These are phyloP conservation scores for Orestias chungarensis DNA, from an alignment of 2,797 vertebrate species.

Conservation along the genomic window DNA sequence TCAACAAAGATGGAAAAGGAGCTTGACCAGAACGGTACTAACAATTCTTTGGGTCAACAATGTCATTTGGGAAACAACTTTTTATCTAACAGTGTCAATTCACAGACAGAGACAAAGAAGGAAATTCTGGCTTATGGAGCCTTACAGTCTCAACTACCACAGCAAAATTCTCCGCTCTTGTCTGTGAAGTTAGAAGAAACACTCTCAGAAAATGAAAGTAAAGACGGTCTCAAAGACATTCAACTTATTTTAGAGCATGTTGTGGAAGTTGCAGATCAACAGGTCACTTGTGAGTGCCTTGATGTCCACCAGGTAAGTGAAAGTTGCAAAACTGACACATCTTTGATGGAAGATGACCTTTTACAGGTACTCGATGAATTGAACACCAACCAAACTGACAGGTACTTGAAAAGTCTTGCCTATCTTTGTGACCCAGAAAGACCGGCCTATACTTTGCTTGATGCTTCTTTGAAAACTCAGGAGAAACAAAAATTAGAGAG, in stretches of 20 bases:
- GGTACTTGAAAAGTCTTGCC: not conserved
- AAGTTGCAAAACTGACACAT: not conserved
- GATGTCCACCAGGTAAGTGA: slow-evolving; percentile 9
- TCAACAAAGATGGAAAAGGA: slow-evolving; percentile 5
- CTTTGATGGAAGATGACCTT: slow-evolving; percentile 11
- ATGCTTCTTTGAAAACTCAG: slow-evolving; percentile 35
- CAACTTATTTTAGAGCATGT: slow-evolving; percentile 1
- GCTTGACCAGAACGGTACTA: slow-evolving; percentile 2
- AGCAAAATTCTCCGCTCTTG: slow-evolving; percentile 1
- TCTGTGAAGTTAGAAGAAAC: slow-evolving; percentile 13
- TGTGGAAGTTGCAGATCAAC: slow-evolving; percentile 14
- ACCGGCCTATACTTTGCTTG: not conserved
- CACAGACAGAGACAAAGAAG: slow-evolving; percentile 36
- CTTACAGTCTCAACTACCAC: slow-evolving; percentile 3
- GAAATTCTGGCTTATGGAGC: slow-evolving; percentile 15
- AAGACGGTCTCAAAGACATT: slow-evolving; percentile 10
- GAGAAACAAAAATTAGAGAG: slow-evolving; percentile 21
- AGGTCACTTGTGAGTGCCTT: not conserved
- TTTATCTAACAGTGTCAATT: slow-evolving; percentile 8
- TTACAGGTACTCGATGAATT: not conserved
- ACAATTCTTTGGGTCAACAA: slow-evolving; percentile 3
- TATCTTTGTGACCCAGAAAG: slow-evolving; percentile 18
- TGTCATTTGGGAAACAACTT: slow-evolving; percentile 16
- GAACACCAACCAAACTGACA: not conserved
- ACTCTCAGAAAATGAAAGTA: slow-evolving; percentile 3